Percentiles rank a stretch among this genome's conserved stretches.
These are phyloP conservation scores for Drosophila elegans DNA, from an alignment of 1,140 invertebrate species.

Conservation along the genomic window DNA sequence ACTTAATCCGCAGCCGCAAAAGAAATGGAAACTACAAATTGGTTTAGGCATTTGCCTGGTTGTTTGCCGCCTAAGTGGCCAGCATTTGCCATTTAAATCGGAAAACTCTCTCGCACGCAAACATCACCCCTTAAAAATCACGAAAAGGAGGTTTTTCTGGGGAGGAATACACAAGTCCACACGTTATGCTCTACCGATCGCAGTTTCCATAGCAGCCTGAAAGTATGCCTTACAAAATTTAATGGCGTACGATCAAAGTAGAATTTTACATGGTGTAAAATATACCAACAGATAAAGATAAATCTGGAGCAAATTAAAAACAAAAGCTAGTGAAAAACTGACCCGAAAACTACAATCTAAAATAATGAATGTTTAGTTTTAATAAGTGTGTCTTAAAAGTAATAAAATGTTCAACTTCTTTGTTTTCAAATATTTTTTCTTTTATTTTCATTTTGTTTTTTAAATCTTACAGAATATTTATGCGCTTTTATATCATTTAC, in stretches of 20 bases:
- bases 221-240: constrained; percentile 7
- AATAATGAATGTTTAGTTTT: no score
- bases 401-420: no score
- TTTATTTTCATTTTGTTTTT: constrained; percentile 41
- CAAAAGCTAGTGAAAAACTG: not conserved
- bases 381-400: no score
- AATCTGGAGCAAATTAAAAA: not conserved
- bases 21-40: constrained; percentile 72
- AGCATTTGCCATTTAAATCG: constrained; percentile 33
- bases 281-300: no score
- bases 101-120: constrained; percentile 8
- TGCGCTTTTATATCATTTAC: constrained; percentile 72
- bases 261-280: not conserved
- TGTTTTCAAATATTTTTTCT: constrained; percentile 57
- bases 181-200: constrained; percentile 2
- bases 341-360: not conserved
- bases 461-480: constrained; percentile 74
- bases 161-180: not conserved
- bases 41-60: constrained; percentile 48
- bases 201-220: not conserved
- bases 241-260: not conserved
- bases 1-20: constrained; percentile 68
- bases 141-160: constrained; percentile 6
- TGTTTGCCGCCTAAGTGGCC: constrained; percentile 60
- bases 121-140: not conserved